Base-by-base conservation (phyloP, 2,888 invertebrate genomes). In the Melieria picta region DNA sequence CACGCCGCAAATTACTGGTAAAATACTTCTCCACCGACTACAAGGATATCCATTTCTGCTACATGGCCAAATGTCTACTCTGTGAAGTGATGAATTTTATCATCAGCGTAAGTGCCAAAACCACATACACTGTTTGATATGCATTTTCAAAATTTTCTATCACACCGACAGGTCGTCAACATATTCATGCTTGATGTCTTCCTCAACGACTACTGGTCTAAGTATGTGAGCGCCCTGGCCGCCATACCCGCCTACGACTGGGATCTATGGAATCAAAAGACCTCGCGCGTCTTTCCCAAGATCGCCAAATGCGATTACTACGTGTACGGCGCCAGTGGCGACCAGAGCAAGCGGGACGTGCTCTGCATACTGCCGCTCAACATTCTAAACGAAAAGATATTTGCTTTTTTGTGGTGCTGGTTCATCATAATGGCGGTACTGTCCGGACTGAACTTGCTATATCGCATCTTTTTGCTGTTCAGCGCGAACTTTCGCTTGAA, bases 241-340 rank as follows among this genome's bases (percentile, higher is more conserved):
- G 77, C 80, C 11, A 79, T 86, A n/a, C 80, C 81, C 4, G 60
- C 65, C 4, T 84, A 84, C 57, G 75, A 85, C 65, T 84, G 84
- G 83, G 74, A 80, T 4, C 30, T 71, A 48, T 86, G 86, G 86
- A 84, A 85, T 74, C 77, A 78, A n/a, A 77, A 83, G 48, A 83
- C 83, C 4, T 85, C 85, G 4, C 79, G 79, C 46, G 80, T 86
- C 5, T 86, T 86, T 65, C 86, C 86, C 4, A 86, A 93, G 91
- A 91, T 95, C 66, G 95, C 96, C n/a, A 96, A 96, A 86, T 96
- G 96, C 84, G 91, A 91, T 66, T 95, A 96, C 88, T 91, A 93
- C 87, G 94, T 94, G 83, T 96, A 91, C 86, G 96, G 96, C 87
- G 90, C 93, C 1, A 92, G 94, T 5, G 96, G 96, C 0, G 90